Evolutionary conservation across 2,888 invertebrate species (phyloP).

Genomic region (Hartigia nigra): DNA sequence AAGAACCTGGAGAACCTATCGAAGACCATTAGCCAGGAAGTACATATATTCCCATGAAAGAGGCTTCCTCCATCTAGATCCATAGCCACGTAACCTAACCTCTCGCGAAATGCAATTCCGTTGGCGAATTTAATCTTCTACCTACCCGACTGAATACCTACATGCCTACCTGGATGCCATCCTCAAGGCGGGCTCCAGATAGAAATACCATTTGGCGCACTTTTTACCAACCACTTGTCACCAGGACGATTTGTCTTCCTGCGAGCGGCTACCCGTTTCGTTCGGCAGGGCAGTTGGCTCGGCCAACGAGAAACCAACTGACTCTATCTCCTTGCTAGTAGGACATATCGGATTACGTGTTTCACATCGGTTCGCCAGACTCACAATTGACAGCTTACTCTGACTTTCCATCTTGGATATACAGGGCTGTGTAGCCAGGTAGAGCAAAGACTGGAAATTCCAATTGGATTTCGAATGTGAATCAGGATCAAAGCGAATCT

Average conservation of each 20-base stretch:
- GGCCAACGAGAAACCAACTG: slow-evolving; percentile 42
- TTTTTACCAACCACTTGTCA: slow-evolving; percentile 57
- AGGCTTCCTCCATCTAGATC: background rate
- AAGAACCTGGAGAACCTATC: background rate
- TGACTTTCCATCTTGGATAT: slow-evolving; percentile 1
- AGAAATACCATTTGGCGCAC: slow-evolving; percentile 10
- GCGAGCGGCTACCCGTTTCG: background rate
- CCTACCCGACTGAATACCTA: background rate
- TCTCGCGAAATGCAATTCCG: background rate
- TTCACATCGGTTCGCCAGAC: slow-evolving; percentile 24
- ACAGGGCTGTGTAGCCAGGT: background rate
- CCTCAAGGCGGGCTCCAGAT: background rate
- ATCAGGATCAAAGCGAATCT: slow-evolving; percentile 29
- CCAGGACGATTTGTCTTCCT: slow-evolving; percentile 51
- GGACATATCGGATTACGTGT: slow-evolving; percentile 59
- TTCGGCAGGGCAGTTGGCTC: background rate
- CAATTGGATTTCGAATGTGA: background rate
- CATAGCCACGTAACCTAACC: background rate
- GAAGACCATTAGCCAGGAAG: background rate
- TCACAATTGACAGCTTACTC: slow-evolving; percentile 35
- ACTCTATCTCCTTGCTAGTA: slow-evolving; percentile 57
- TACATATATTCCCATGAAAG: background rate
- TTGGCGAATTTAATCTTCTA: background rate
- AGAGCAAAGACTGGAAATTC: background rate
- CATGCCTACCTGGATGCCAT: background rate